Evolutionary conservation across 2,797 vertebrate genomes (phyloP).

Genomic region (Petrocephalus schoutedeni): DNA sequence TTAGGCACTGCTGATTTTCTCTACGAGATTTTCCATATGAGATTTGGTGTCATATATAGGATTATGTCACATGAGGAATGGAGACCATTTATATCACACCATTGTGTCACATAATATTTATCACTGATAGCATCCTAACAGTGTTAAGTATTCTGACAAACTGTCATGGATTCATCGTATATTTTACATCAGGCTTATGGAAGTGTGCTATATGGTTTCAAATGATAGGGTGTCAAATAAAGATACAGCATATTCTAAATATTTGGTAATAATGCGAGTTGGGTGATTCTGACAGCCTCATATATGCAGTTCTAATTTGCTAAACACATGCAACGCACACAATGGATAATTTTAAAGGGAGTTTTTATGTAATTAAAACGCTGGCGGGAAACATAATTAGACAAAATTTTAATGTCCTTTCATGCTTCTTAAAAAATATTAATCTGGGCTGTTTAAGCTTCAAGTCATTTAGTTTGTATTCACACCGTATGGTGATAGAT

Average conservation of each 20-base stretch:
- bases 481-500: background rate
- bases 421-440: background rate
- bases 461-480: background rate
- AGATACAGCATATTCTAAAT: background rate
- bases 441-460: background rate
- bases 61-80: slow-evolving; percentile 4
- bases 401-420: background rate
- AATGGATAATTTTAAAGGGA: background rate
- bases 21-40: background rate
- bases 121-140: background rate
- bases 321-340: background rate
- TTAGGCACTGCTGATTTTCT: background rate
- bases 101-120: background rate
- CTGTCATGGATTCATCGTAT: background rate
- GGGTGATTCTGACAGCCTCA: background rate
- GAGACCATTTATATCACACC: background rate
- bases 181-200: background rate
- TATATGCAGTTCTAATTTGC: background rate
- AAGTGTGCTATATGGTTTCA: background rate
- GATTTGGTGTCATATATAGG: slow-evolving; percentile 5
- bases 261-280: background rate
- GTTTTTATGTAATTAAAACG: background rate
- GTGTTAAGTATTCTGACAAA: slow-evolving; percentile 15
- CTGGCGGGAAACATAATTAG: background rate
- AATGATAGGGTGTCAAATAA: background rate